Conservation (phyloP, 92 coral and sea anemone species). For the Pocillopora meandrina region DNA sequence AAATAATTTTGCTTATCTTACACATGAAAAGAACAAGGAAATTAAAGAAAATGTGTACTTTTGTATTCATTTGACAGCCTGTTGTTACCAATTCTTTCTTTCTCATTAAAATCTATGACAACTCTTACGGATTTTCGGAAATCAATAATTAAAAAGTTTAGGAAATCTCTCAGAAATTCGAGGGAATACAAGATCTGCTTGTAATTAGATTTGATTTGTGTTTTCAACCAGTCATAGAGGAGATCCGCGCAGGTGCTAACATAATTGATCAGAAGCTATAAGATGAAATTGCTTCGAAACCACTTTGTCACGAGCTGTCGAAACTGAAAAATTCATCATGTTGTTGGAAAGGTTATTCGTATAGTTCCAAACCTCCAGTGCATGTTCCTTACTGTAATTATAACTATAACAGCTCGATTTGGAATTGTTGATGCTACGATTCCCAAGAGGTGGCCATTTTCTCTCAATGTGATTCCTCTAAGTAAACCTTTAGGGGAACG, state of each 20-base stretch:
- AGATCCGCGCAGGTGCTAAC: slow-evolving; percentile 22
- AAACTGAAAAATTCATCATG: not conserved
- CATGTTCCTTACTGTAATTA: too few relatives aligned
- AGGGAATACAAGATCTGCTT: slow-evolving; percentile 38
- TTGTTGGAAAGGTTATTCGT: not conserved
- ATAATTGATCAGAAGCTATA: not conserved
- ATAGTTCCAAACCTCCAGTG: not conserved
- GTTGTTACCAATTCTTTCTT: not conserved
- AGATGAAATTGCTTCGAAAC: slow-evolving; percentile 19
- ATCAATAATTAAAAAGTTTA: slow-evolving; percentile 50
- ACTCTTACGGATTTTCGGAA: slow-evolving; percentile 31
- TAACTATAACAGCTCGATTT: not conserved
- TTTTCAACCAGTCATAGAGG: slow-evolving; percentile 26
- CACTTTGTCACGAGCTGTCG: slow-evolving; percentile 13
- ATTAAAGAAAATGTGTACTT: not conserved
- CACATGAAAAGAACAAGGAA: not conserved
- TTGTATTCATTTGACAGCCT: slow-evolving; percentile 12
- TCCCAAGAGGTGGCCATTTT: not conserved
- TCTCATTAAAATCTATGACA: slow-evolving; percentile 41
- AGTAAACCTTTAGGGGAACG: not conserved
- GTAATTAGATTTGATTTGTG: slow-evolving; percentile 34
- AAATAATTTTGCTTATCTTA: not conserved
- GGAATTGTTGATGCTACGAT: not conserved
- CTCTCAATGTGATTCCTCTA: not conserved
- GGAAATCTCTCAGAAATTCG: slow-evolving; percentile 36